Evolutionary conservation across 1,140 invertebrate species (phyloP), one percentile per base, ranked within the genome.

Genomic region (Harpegnathos saltator): DNA sequence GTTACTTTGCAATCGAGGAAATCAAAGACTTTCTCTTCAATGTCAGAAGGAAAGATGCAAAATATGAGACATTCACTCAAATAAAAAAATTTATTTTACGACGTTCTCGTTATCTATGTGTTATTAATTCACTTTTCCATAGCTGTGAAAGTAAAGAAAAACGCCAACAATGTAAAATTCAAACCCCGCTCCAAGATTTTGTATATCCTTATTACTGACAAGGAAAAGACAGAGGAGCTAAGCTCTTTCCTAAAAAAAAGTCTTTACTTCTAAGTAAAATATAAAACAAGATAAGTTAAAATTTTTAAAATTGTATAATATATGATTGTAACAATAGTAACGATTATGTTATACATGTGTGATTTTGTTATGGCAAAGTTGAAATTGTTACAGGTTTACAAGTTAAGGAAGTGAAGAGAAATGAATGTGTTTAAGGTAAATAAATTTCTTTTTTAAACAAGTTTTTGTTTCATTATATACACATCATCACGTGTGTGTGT

Each of bases 21-120:
- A 99, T 99, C 87, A 99, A 99, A 93, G 98, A 99, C 92, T 99
- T 99, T 94, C 96, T 99, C 17, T 95, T 99, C 83, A 99, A 98
- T 90, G 99, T 99, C n/a, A 97, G 99, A 90, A 98, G 99, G 95
- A 98, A 99, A 93, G 99, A 99, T 96, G 99, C 99, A 11, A 99
- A 99, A 96, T 98, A 97, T 98, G 95, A 97, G 96, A 56, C 95
- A 85, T 19, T 83, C 62, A 81, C n/a, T 19, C 71, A 59, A 19
- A 66, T 50, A 33, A 29, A 56, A 29, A 17, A 1, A 19, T 63
- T 68, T n/a, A 48, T 9, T 33, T 44, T 19, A 72, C 29, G 5
- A 5, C 54, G 22, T 48, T 38, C 48, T 75, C 50, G 9, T n/a
- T 3, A 1, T 33, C 29, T 17, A n/a, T 9, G 9, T 54, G 17